Evolutionary conservation across 2,797 vertebrate genomes (phyloP).

Genomic region (Garrulus glandarius): DNA sequence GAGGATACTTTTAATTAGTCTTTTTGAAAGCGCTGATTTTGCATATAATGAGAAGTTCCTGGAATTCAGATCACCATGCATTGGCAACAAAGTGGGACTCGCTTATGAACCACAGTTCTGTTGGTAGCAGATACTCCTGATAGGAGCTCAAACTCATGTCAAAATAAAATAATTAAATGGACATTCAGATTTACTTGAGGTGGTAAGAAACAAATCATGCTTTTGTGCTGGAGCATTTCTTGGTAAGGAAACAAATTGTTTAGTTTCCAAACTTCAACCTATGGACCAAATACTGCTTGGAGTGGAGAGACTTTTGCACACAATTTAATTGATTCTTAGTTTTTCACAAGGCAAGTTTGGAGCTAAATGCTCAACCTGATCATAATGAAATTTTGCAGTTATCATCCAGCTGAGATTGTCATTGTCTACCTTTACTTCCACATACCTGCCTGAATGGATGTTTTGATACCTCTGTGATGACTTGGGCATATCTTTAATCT

Average conservation of each 20-base stretch:
- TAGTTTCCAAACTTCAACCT: neutral
- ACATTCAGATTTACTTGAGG: neutral
- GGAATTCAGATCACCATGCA: neutral
- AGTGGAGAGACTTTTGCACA: neutral
- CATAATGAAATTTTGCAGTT: neutral
- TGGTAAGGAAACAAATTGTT: neutral
- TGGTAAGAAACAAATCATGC: neutral
- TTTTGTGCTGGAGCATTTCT: neutral
- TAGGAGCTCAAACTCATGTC: neutral
- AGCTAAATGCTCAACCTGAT: neutral
- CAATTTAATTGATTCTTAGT: neutral
- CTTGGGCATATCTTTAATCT: neutral
- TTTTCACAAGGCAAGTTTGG: neutral
- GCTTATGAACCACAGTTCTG: neutral
- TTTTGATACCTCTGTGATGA: neutral
- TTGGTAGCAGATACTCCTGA: neutral
- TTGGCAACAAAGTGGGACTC: neutral
- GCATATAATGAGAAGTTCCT: neutral
- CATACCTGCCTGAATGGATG: neutral
- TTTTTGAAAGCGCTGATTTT: neutral
- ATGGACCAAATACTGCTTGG: neutral
- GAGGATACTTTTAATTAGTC: neutral
- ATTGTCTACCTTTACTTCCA: neutral
- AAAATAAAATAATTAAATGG: neutral
- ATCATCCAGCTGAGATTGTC: fast-evolving